A percentile compares a stretch with the other conserved stretches of the same genome.
Evolutionary conservation across 2,113 vertebrate genomes (phyloP).

Genomic region (Anolis carolinensis): DNA sequence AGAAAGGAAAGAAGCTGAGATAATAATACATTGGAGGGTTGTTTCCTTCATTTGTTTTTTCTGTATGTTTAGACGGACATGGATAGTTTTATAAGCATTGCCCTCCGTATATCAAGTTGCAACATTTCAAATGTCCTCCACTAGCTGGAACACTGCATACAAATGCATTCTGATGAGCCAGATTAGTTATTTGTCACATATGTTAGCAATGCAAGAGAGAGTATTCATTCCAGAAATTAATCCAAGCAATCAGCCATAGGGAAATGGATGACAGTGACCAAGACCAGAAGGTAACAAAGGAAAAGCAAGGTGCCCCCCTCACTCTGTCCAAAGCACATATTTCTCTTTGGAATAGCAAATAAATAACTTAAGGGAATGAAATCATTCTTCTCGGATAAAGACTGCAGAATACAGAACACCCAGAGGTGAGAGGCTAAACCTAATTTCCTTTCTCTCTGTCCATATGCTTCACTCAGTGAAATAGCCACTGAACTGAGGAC

Average conservation of each 20-base stretch:
- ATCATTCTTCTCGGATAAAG: constrained; percentile 35
- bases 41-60: background rate
- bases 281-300: constrained; percentile 60
- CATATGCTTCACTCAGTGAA: constrained; percentile 30
- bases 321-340: constrained; percentile 56
- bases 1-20: constrained; percentile 46
- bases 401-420: constrained; percentile 32
- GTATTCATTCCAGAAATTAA: constrained; percentile 74
- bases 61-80: constrained; percentile 33
- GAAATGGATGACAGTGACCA: constrained; percentile 77
- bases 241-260: constrained; percentile 70
- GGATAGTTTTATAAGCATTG: constrained; percentile 43
- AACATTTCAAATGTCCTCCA: constrained; percentile 74
- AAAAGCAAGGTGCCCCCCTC: constrained; percentile 27
- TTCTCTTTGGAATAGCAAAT: constrained; percentile 44
- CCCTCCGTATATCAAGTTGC: constrained; percentile 61
- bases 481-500: constrained; percentile 24
- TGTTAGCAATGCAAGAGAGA: constrained; percentile 74
- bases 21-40: constrained; percentile 25
- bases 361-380: constrained; percentile 51
- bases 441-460: constrained; percentile 47
- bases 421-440: constrained; percentile 16
- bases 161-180: constrained; percentile 74
- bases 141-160: constrained; percentile 73
- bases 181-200: constrained; percentile 80